These are phyloP conservation scores for Coptodon bakossiorum DNA, from an alignment of 2,113 vertebrate genomes.

Conservation along the genomic window DNA sequence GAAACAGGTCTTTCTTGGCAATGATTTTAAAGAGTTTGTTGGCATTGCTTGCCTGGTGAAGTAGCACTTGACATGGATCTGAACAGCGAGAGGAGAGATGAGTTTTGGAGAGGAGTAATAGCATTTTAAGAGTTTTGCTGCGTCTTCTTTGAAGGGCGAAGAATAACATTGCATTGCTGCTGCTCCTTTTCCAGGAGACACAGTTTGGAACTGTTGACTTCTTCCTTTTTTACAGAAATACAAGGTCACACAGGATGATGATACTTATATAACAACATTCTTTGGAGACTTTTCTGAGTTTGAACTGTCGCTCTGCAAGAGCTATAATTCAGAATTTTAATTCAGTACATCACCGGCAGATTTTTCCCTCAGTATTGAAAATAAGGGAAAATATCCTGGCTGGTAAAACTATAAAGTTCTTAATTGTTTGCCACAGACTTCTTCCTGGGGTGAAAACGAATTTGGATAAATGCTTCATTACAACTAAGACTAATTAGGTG, in stretches of 20 bases:
- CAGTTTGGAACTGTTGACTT: not conserved
- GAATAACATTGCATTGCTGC: not conserved
- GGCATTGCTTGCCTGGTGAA: conserved; percentile 5
- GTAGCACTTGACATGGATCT: not conserved
- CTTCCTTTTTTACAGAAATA: not conserved
- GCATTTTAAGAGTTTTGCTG: not conserved
- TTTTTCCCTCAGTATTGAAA: not conserved
- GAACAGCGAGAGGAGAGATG: not conserved
- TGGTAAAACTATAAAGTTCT: not conserved
- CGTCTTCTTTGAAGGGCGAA: not conserved
- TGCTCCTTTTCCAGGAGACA: not conserved
- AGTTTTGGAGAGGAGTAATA: not conserved
- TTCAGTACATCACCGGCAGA: not conserved
- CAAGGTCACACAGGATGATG: not conserved
- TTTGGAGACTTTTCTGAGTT: not conserved
- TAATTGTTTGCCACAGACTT: not conserved
- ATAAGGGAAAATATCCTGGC: not conserved
- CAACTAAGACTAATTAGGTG: not conserved
- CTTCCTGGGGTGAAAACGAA: not conserved
- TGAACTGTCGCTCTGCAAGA: not conserved
- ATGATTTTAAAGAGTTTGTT: conserved; percentile 13
- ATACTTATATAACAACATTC: not conserved
- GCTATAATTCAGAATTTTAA: not conserved
- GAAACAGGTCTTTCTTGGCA: not conserved
- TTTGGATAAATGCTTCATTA: not conserved